phyloP scores from a whole-genome alignment of 2,113 vertebrate genomes.

The Python bivittatus region DNA sequence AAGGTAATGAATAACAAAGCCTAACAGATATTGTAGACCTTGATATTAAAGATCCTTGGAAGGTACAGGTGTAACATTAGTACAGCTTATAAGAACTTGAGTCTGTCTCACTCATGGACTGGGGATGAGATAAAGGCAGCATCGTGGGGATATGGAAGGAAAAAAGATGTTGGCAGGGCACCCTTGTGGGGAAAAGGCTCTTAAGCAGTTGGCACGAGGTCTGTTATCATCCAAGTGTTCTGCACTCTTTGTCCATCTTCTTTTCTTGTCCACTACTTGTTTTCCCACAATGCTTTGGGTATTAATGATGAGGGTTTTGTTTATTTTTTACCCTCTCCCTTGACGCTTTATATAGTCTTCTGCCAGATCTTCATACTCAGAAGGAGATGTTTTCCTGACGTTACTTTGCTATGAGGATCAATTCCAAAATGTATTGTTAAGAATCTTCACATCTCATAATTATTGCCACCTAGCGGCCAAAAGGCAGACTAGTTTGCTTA shows the following conservation, averaged over 20 bases:
- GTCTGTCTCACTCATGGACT: background rate
- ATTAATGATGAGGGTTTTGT: background rate
- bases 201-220: background rate
- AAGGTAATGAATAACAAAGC: too few relatives aligned
- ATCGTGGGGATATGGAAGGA: background rate
- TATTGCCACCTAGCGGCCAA: background rate
- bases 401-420: background rate
- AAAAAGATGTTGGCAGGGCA: background rate
- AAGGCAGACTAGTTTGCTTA: background rate
- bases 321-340: background rate
- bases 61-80: background rate
- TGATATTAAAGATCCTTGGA: background rate
- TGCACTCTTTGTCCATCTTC: background rate
- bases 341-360: background rate
- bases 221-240: background rate
- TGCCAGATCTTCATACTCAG: background rate
- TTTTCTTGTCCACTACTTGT: background rate
- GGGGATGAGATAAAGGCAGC: background rate
- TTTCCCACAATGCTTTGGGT: background rate
- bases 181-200: background rate
- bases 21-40: background rate
- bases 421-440: background rate
- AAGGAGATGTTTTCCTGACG: background rate
- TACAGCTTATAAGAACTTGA: background rate
- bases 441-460: background rate